Conservation (phyloP, 2,888 invertebrate genomes). For the Himalopsyche anomala region DNA sequence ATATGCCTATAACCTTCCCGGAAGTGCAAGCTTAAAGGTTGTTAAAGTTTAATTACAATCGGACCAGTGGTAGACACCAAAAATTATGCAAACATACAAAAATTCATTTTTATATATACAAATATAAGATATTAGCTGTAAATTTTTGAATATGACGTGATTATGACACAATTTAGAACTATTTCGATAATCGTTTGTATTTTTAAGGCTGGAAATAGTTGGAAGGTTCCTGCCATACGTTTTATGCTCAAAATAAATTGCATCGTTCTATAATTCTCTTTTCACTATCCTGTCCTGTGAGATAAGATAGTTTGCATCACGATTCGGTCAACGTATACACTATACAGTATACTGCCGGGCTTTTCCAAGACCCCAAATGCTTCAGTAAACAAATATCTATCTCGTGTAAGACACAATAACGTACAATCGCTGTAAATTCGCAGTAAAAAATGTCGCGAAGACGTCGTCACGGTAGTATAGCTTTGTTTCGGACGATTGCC, state of each 20-base stretch:
- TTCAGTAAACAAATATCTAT: slow-evolving; percentile 50
- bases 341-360: slow-evolving; percentile 1
- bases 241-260: background rate
- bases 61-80: too few relatives aligned
- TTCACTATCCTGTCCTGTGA: background rate
- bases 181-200: too few relatives aligned
- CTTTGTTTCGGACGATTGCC: slow-evolving; percentile 54
- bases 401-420: slow-evolving; percentile 28
- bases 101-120: too few relatives aligned
- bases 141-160: background rate
- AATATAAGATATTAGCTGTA: too few relatives aligned
- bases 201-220: too few relatives aligned
- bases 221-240: background rate
- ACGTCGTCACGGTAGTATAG: slow-evolving; percentile 44
- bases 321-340: background rate
- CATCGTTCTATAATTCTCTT: background rate
- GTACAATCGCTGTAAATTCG: slow-evolving; percentile 55
- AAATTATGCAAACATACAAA: too few relatives aligned
- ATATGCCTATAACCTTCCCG: too few relatives aligned
- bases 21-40: too few relatives aligned
- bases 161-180: background rate
- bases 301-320: background rate
- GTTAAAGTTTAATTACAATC: too few relatives aligned
- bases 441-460: slow-evolving; percentile 55
- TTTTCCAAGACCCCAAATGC: slow-evolving; percentile 24